These are phyloP conservation scores for Tetraneura akinire DNA, from an alignment of 1,140 invertebrate genomes.

Conservation along the genomic window DNA sequence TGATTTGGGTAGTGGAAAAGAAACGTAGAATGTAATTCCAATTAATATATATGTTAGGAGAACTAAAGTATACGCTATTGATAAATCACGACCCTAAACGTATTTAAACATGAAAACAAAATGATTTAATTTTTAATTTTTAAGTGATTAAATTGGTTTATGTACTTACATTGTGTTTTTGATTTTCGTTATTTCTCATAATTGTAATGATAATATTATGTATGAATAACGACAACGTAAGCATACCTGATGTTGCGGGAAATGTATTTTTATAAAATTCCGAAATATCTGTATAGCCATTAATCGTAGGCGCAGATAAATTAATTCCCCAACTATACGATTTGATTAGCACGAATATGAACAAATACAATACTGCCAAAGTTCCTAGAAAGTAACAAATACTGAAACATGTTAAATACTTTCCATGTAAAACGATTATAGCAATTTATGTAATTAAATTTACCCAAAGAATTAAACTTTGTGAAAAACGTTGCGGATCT, in stretches of 20 bases:
- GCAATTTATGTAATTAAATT: constrained; percentile 52
- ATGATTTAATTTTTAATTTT: neutral
- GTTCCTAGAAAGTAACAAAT: constrained; percentile 65
- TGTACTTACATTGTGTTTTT: constrained; percentile 83
- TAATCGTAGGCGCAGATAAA: constrained; percentile 63
- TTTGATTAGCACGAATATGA: constrained; percentile 77
- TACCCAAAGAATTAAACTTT: constrained; percentile 89
- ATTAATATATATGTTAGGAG: constrained; percentile 81
- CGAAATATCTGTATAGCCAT: constrained; percentile 60
- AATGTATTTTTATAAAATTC: constrained; percentile 67
- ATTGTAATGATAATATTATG: constrained; percentile 90
- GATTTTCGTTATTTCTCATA: constrained; percentile 78
- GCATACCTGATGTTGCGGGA: constrained; percentile 80
- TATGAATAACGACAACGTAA: constrained; percentile 87
- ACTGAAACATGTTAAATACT: neutral
- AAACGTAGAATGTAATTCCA: constrained; percentile 78
- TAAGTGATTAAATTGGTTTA: neutral
- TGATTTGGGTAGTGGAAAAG: constrained; percentile 79
- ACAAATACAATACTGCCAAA: constrained; percentile 75
- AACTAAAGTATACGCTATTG: constrained; percentile 81
- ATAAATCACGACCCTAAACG: constrained; percentile 81
- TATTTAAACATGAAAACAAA: neutral
- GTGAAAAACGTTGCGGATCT: constrained; percentile 88
- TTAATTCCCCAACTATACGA: constrained; percentile 77
- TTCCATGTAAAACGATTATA: constrained; percentile 15